A percentile compares a stretch with the other conserved stretches of the same genome.
Conservation (phyloP, 2,797 vertebrate genomes). For the Enteromius unitaeniatus region DNA sequence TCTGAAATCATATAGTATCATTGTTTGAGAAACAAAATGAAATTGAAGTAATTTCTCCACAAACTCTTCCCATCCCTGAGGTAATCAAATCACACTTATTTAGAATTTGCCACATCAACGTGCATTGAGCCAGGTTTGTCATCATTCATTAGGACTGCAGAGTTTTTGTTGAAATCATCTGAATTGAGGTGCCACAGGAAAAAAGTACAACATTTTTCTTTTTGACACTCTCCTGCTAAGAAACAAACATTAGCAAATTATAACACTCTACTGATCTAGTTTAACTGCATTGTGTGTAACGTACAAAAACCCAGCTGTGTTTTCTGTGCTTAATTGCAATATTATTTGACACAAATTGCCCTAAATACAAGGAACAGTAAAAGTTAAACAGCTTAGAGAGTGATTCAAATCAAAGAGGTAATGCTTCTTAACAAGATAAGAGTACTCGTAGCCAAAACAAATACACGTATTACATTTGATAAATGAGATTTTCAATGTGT, state of each 20-base stretch:
- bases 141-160: not conserved
- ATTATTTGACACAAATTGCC: conserved; percentile 24
- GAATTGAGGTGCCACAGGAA: not conserved
- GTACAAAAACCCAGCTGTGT: not conserved
- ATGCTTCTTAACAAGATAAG: conserved; percentile 51
- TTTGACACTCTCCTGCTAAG: not conserved
- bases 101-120: not conserved
- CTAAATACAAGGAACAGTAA: conserved; percentile 4
- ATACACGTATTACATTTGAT: conserved; percentile 36
- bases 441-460: conserved; percentile 35
- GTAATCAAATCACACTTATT: not conserved
- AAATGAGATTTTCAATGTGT: conserved; percentile 59
- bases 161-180: not conserved
- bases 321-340: conserved; percentile 1
- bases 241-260: not conserved
- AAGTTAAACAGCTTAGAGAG: conserved; percentile 25
- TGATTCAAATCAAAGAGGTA: conserved; percentile 17
- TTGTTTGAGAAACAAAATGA: not conserved
- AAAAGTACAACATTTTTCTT: not conserved
- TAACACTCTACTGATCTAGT: not conserved
- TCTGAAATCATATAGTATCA: not conserved
- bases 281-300: not conserved
- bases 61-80: not conserved
- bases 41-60: not conserved
- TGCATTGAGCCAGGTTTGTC: not conserved